Percentiles rank a stretch among this genome's conserved stretches.
These are phyloP conservation scores for Dastarcus helophoroides DNA, from an alignment of 2,888 invertebrate species.

Conservation along the genomic window DNA sequence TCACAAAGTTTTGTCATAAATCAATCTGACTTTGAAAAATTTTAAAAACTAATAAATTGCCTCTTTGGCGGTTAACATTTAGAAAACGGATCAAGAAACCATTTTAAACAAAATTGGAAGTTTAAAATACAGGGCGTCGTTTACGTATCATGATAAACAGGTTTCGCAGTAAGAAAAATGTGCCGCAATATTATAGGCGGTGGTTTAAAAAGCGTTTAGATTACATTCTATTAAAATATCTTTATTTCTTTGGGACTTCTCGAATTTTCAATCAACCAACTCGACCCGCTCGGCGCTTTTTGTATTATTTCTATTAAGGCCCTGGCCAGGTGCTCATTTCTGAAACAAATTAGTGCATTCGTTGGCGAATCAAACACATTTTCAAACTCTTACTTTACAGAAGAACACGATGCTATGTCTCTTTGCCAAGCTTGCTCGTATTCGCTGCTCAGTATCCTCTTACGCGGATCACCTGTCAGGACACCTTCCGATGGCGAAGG, in stretches of 20 bases:
- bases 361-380: not conserved
- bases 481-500: conserved; percentile 58
- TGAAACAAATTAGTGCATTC: conserved; percentile 32
- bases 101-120: no score
- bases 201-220: no score
- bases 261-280: conserved; percentile 60
- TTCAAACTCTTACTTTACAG: conserved; percentile 46
- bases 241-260: conserved; percentile 49
- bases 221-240: conserved; percentile 17
- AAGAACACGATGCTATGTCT: conserved; percentile 50
- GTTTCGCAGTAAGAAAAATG: no score
- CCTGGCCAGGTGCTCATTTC: conserved; percentile 58
- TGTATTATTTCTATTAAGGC: conserved; percentile 52
- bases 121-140: no score
- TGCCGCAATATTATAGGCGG: no score
- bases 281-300: conserved; percentile 58
- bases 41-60: no score
- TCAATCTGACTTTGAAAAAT: no score
- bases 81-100: no score
- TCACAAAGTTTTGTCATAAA: no score
- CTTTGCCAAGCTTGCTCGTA: conserved; percentile 63
- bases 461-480: conserved; percentile 54
- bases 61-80: no score
- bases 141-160: no score
- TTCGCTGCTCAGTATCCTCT: conserved; percentile 57